phyloP scores from a whole-genome alignment of 2,888 invertebrate genomes.

The Hydropsyche betteni region DNA sequence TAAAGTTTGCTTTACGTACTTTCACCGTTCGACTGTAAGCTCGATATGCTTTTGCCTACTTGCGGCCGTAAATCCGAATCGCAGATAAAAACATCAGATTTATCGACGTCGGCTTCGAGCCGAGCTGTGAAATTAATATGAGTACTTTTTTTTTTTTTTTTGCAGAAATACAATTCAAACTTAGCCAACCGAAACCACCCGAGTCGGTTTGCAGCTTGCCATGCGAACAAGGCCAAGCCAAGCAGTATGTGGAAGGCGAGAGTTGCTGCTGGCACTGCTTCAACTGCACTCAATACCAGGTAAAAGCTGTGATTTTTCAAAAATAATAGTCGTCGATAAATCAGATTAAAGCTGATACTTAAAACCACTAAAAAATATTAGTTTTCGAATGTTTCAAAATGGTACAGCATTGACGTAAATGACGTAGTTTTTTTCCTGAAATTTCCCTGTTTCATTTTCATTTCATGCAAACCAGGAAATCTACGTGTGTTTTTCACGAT shows the following conservation, averaged over 20 bases:
- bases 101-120: conserved; percentile 41
- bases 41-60: conserved; percentile 5
- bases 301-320: conserved; percentile 53
- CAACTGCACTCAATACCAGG: conserved; percentile 89
- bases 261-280: conserved; percentile 96
- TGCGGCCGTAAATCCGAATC: conserved; percentile 33
- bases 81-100: conserved; percentile 29
- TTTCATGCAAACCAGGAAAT: no score
- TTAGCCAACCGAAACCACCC: conserved; percentile 80
- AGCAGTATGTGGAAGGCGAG: conserved; percentile 91
- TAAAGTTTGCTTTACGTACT: neutral
- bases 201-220: conserved; percentile 91
- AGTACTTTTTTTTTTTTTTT: conserved; percentile 48
- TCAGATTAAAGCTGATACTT: no score
- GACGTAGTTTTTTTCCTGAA: no score
- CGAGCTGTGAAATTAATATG: conserved; percentile 29
- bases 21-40: neutral
- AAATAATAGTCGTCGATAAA: no score
- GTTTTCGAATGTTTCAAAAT: no score
- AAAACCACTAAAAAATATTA: no score
- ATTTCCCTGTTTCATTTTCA: no score
- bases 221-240: conserved; percentile 88
- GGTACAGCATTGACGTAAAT: no score
- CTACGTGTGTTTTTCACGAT: no score
- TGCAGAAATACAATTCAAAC: conserved; percentile 84